These are phyloP conservation scores for Rhimphoctona megacephalus DNA, from an alignment of 2,888 invertebrate genomes.

Conservation along the genomic window DNA sequence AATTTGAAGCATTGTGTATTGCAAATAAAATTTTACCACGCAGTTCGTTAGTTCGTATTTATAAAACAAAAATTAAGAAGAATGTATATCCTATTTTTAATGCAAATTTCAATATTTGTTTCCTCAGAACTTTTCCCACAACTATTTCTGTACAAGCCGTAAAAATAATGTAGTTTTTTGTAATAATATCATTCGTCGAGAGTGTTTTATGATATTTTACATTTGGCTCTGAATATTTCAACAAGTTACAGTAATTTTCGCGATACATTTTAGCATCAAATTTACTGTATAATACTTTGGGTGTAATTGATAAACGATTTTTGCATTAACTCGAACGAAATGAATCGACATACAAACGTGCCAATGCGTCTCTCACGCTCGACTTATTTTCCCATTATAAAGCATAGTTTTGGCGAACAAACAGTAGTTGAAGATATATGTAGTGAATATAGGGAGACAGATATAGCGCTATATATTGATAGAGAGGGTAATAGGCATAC, in stretches of 20 bases:
- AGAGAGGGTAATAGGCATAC: constrained; percentile 55
- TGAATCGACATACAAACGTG: constrained; percentile 3
- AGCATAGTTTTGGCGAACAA: constrained; percentile 8
- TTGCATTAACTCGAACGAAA: constrained; percentile 12
- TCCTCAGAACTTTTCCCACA: too few relatives aligned
- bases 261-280: not conserved
- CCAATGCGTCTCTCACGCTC: constrained; percentile 53
- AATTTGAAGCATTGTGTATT: too few relatives aligned
- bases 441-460: constrained; percentile 6
- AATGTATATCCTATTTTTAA: too few relatives aligned
- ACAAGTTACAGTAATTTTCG: not conserved
- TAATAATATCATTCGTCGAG: too few relatives aligned
- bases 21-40: too few relatives aligned
- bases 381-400: constrained; percentile 52
- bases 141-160: too few relatives aligned
- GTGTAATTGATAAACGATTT: constrained; percentile 18
- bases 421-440: not conserved
- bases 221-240: not conserved
- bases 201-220: too few relatives aligned
- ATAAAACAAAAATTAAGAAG: too few relatives aligned
- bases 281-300: not conserved
- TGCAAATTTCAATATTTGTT: too few relatives aligned
- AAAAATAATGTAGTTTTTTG: too few relatives aligned
- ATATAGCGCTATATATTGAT: constrained; percentile 40
- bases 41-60: too few relatives aligned